Conservation (phyloP, 2,113 vertebrate genomes). For the Lophochroa leadbeateri region DNA sequence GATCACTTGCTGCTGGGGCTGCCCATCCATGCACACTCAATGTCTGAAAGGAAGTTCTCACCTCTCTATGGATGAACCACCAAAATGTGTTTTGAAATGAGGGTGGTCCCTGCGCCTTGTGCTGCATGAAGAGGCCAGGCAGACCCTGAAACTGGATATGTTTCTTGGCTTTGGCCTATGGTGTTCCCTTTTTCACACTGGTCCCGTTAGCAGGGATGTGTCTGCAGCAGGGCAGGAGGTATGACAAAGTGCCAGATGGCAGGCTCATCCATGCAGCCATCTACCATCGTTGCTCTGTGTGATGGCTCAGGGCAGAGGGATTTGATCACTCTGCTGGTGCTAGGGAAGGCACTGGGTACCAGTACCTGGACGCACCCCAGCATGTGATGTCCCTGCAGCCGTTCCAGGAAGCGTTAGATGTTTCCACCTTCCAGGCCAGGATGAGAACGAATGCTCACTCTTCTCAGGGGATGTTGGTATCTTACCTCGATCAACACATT, state of each 20-base stretch:
- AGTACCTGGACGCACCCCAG: not conserved
- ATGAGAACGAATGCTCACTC: not conserved
- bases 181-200: not conserved
- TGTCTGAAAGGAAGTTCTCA: not conserved
- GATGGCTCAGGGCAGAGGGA: not conserved
- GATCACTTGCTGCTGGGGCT: not conserved
- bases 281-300: rapidly evolving
- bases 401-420: not conserved
- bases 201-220: not conserved
- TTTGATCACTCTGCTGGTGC: not conserved
- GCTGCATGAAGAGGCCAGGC: not conserved
- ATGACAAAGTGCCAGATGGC: not conserved
- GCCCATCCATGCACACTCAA: rapidly evolving
- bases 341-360: not conserved
- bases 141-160: not conserved
- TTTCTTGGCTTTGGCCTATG: not conserved
- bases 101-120: not conserved
- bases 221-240: not conserved
- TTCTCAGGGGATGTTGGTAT: not conserved
- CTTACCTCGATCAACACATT: not conserved
- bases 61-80: not conserved
- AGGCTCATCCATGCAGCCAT: not conserved
- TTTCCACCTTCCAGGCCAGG: not conserved
- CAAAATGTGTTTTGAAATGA: not conserved
- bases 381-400: not conserved